phyloP scores from a whole-genome alignment of 2,113 vertebrate species.

The Rhea americana region DNA sequence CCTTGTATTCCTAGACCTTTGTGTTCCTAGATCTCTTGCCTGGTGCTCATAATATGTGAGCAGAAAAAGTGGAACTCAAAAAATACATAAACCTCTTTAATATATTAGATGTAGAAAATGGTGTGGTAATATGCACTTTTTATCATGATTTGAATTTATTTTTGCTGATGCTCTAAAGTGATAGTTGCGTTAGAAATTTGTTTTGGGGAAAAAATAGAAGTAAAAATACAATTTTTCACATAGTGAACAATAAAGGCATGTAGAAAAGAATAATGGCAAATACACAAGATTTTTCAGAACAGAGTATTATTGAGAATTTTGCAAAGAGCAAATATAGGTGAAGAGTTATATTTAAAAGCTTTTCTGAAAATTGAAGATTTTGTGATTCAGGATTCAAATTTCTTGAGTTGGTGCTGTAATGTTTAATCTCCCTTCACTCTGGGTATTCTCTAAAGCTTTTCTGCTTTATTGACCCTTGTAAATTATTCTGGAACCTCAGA shows the following conservation, averaged over 20 bases:
- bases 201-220: neutral
- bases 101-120: neutral
- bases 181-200: neutral
- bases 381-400: neutral
- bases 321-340: neutral
- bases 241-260: neutral
- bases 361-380: neutral
- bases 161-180: neutral
- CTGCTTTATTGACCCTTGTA: neutral
- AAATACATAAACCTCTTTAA: neutral
- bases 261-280: neutral
- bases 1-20: neutral
- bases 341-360: neutral
- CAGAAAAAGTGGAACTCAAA: neutral
- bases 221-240: neutral
- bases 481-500: neutral
- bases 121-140: neutral
- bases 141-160: neutral
- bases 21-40: neutral
- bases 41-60: neutral
- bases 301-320: neutral
- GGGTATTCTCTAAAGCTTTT: neutral
- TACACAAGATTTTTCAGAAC: neutral
- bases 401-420: neutral
- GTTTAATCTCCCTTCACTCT: neutral